Conservation (phyloP, 2,113 vertebrate species). For the Gnathonemus longibarbis region DNA sequence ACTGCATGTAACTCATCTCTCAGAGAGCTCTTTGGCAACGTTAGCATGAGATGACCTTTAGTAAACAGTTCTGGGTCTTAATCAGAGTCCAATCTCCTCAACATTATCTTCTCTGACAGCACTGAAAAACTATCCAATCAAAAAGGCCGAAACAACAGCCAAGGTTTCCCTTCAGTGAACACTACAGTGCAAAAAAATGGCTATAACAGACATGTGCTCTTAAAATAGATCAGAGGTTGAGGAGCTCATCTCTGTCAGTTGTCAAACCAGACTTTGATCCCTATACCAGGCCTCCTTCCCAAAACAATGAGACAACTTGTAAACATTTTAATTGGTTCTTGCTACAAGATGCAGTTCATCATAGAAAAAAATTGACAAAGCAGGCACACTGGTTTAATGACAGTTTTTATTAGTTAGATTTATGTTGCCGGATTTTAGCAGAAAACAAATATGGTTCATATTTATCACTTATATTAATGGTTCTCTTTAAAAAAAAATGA, state of each 20-base stretch:
- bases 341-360: neutral
- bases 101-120: neutral
- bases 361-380: neutral
- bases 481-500: neutral
- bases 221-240: neutral
- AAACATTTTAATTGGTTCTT: neutral
- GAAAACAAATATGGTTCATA: neutral
- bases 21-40: neutral
- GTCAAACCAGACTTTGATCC: neutral
- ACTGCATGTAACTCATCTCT: neutral
- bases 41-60: constrained; percentile 13
- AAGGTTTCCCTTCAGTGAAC: neutral
- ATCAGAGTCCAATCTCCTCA: neutral
- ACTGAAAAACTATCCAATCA: neutral
- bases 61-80: constrained; percentile 10
- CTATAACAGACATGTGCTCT: neutral
- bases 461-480: neutral
- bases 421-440: neutral
- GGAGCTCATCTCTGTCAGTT: neutral
- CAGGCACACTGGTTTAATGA: neutral
- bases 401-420: neutral
- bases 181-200: neutral
- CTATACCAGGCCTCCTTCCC: neutral
- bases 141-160: neutral
- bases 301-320: neutral